A percentile compares a stretch with the other conserved stretches of the same genome.
Conservation (phyloP, 2,797 vertebrate species). For the Zonotrichia albicollis region DNA sequence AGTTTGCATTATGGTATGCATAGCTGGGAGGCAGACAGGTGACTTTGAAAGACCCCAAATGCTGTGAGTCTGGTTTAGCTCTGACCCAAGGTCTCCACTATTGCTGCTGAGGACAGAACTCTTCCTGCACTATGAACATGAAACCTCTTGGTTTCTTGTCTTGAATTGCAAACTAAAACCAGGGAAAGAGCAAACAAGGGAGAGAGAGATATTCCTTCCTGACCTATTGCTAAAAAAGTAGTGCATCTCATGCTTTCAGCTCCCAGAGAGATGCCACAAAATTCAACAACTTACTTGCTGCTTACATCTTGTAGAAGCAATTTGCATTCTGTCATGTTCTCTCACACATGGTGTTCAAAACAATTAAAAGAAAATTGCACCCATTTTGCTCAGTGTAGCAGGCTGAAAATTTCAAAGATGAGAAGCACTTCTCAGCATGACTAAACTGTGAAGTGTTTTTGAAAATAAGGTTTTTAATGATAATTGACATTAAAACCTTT, state of each 20-base stretch:
- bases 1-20: neutral
- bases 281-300: conserved; percentile 10
- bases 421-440: conserved; percentile 69
- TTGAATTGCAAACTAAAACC: neutral
- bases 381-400: conserved; percentile 62
- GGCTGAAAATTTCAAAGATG: conserved; percentile 64
- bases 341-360: conserved; percentile 64
- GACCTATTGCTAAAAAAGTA: neutral
- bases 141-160: neutral
- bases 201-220: neutral
- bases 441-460: conserved; percentile 60
- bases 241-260: neutral
- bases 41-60: neutral
- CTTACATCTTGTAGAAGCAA: conserved; percentile 51
- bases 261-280: conserved; percentile 11
- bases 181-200: neutral
- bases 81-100: neutral
- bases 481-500: conserved; percentile 68
- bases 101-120: neutral
- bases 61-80: neutral
- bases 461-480: conserved; percentile 69
- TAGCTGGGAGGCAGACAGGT: neutral
- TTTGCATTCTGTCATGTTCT: conserved; percentile 71
- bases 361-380: conserved; percentile 74
- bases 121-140: no score